Evolutionary conservation across 2,113 vertebrate species (phyloP), one percentile per base, ranked within the genome.

Genomic region (Sinocyclocheilus rhinocerous): DNA sequence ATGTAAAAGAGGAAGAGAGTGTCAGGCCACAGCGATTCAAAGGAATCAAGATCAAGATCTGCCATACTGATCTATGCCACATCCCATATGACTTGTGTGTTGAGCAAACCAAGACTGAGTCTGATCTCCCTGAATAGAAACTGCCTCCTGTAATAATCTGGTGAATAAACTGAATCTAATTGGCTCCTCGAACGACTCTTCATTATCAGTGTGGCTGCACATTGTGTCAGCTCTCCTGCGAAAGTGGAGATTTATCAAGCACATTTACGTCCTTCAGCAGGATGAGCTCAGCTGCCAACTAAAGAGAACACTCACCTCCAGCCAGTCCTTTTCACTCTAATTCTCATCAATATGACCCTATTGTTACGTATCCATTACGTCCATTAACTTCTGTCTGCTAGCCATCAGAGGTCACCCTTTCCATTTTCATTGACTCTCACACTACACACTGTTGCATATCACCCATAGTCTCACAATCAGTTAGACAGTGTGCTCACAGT

Each of bases 181-280:
- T 85, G 88, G 81, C 79, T 76, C 2, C 26, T 61, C 82, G 36
- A 88, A 84, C 26, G 57, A 85, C 80, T 84, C 52, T 87, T 87
- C 78, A 89, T 90, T 85, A 90, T 90, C 83, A 76, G 78, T 42
- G 39, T 82, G 20, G 10, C 57, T 84, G 76, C 63, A 69, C 69
- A 81, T 85, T 63, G 83, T 88, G 83, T 84, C 87, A 76, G 73
- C 42, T 61, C 36, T 77, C 65, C 36, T 36, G 33, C 55, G 77
- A 77, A 81, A 84, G 73, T 12, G 76, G 15, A 69, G 63, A 85
- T 87, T 81, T 84, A 88, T 90, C 57, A 84, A 85, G 80, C 77
- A 13, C 67, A 82, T 82, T 59, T n/a, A 77, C 12, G 16, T 84
- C 77, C 79, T 81, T 61, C 61, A 80, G 26, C 39, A 61, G 45